Evolutionary conservation across 2,888 invertebrate genomes (phyloP).

Genomic region (Hyposoter dolosus): DNA sequence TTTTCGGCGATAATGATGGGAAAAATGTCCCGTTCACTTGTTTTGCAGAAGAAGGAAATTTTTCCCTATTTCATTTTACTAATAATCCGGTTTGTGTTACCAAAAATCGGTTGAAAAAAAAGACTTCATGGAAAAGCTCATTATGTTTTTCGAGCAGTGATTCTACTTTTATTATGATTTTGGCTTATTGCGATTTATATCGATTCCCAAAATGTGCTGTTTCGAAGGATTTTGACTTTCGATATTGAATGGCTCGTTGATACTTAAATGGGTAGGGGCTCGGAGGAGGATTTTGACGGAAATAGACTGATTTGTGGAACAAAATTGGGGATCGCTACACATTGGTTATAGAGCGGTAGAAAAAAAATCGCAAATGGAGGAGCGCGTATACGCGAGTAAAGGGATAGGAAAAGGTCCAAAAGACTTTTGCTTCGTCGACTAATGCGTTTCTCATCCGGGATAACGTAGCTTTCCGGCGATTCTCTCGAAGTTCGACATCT

Average conservation of each 20-base stretch:
- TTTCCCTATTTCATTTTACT: not conserved
- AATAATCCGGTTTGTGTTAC: too few species aligned
- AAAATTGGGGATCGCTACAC: conserved; percentile 54
- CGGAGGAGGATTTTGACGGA: conserved; percentile 59
- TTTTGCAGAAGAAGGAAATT: not conserved
- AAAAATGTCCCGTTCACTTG: not conserved
- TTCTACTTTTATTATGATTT: not conserved
- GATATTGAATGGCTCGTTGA: not conserved
- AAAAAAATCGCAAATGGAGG: conserved; percentile 22
- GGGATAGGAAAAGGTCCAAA: conserved; percentile 48
- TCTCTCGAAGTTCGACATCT: conserved; percentile 57
- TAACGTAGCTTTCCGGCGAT: conserved; percentile 72
- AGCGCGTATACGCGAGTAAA: conserved; percentile 10
- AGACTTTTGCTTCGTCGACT: conserved; percentile 72
- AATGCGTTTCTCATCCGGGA: conserved; percentile 82
- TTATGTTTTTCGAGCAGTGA: not conserved
- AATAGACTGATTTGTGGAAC: conserved; percentile 71
- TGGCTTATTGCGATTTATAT: not conserved
- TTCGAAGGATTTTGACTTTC: not conserved
- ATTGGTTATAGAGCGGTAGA: conserved; percentile 28
- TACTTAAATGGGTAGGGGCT: conserved; percentile 3
- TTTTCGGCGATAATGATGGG: too few species aligned
- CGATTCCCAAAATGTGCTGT: not conserved
- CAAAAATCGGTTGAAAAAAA: not conserved
- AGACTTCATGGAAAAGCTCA: not conserved